Percentiles rank a stretch among this genome's conserved stretches.
Conservation (phyloP, 1,140 invertebrate genomes). For the Lethrus apterus region DNA sequence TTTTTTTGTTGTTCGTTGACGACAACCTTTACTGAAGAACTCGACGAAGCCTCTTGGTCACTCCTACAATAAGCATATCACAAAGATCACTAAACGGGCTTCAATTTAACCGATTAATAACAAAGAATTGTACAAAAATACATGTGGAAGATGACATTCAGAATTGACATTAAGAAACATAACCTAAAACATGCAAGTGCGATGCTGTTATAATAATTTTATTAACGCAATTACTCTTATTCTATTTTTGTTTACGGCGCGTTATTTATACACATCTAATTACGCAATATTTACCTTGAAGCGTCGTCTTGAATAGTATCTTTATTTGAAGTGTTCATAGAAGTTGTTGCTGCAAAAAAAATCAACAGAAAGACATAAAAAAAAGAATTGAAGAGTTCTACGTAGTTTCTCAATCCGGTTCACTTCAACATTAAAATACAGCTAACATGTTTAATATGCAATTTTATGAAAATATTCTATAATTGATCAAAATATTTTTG, state of each 20-base stretch:
- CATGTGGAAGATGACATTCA: conserved; percentile 30
- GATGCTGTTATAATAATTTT: conserved; percentile 1
- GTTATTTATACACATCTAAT: conserved; percentile 1
- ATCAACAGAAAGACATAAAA: conserved; percentile 6
- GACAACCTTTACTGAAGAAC: conserved; percentile 21
- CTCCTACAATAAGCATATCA: conserved; percentile 24
- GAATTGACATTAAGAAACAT: conserved; percentile 29
- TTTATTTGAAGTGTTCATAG: conserved; percentile 38
- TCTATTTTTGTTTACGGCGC: neutral
- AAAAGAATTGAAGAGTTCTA: neutral
- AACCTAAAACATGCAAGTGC: conserved; percentile 17
- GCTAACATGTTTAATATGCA: too few species aligned
- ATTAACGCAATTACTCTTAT: neutral
- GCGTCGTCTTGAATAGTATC: conserved; percentile 34
- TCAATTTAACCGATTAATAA: conserved; percentile 11
- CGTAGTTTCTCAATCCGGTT: too few species aligned
- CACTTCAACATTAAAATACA: too few species aligned
- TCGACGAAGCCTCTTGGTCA: conserved; percentile 39
- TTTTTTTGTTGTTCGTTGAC: conserved; percentile 2
- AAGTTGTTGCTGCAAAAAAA: too few species aligned
- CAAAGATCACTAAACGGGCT: neutral
- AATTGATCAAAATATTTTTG: too few species aligned
- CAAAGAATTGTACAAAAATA: conserved; percentile 20
- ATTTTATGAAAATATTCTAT: too few species aligned
- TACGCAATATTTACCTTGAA: conserved; percentile 34